Conservation (phyloP, 2,113 vertebrate species). For the Xenopus laevis region DNA sequence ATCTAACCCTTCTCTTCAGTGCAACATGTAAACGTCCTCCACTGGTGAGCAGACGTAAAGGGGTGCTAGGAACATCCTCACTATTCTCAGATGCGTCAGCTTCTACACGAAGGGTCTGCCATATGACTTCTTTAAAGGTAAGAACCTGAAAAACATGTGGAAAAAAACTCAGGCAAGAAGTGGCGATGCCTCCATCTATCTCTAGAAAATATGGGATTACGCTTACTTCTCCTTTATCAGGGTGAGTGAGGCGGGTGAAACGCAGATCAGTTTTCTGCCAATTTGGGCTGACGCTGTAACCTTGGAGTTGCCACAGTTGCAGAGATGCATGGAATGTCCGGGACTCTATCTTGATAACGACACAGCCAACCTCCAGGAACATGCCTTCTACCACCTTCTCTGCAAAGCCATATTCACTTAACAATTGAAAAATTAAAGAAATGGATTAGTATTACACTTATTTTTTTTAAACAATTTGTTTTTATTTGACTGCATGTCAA, state of each 20-base stretch:
- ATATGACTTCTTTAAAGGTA: conserved; percentile 96
- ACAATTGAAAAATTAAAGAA: conserved; percentile 35
- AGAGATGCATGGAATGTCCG: conserved; percentile 93
- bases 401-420: conserved; percentile 97
- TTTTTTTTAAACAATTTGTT: no score
- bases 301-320: conserved; percentile 95
- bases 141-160: conserved; percentile 72
- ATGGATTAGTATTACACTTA: background rate
- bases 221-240: conserved; percentile 87
- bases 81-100: conserved; percentile 88
- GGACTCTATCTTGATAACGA: conserved; percentile 93
- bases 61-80: conserved; percentile 84
- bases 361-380: conserved; percentile 92
- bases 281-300: conserved; percentile 90
- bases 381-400: conserved; percentile 99
- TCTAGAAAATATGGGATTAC: background rate
- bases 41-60: conserved; percentile 93
- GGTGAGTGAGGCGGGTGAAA: conserved; percentile 87
- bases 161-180: conserved; percentile 5
- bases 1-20: conserved; percentile 89
- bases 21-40: conserved; percentile 91
- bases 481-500: no score
- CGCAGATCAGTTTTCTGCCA: conserved; percentile 93
- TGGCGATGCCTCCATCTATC: background rate
- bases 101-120: conserved; percentile 94